A percentile compares a stretch with the other conserved stretches of the same genome.
Evolutionary conservation across 1,140 invertebrate species (phyloP).

Genomic region (Elymnias hypermnestra): DNA sequence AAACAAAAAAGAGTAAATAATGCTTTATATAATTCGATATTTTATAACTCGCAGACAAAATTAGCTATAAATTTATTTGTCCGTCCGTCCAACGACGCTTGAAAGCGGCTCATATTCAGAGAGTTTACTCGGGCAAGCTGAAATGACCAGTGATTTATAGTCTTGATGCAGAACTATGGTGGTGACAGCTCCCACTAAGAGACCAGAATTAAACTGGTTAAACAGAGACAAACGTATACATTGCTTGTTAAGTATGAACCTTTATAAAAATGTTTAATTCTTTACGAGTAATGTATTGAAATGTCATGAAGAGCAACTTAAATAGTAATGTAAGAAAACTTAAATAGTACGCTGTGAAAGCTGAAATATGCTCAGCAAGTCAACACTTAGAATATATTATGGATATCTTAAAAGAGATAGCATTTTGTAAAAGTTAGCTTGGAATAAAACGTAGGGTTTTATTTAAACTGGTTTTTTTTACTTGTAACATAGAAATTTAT

Average conservation of each 20-base stretch:
- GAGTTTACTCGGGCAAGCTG: conserved; percentile 17
- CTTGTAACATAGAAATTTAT: too few species aligned
- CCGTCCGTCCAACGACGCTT: conserved; percentile 17
- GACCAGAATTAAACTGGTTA: neutral
- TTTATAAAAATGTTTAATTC: neutral
- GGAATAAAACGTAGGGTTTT: neutral
- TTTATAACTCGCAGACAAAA: too few species aligned
- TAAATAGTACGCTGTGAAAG: conserved; percentile 18
- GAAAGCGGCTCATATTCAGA: conserved; percentile 17
- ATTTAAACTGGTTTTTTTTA: too few species aligned
- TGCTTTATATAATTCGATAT: too few species aligned
- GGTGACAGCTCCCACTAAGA: neutral
- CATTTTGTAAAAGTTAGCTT: neutral
- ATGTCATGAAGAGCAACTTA: conserved; percentile 2
- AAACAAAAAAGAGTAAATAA: too few species aligned
- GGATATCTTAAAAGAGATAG: conserved; percentile 17
- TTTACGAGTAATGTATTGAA: conserved; percentile 8
- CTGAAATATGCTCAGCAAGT: conserved; percentile 29
- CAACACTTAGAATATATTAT: conserved; percentile 27
- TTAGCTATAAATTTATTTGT: conserved; percentile 18
- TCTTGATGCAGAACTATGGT: conserved; percentile 2
- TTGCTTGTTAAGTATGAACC: neutral
- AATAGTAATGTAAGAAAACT: conserved; percentile 5
- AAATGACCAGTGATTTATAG: conserved; percentile 19
- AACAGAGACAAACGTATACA: neutral